A percentile compares a stretch with the other conserved stretches of the same genome.
phyloP scores from a whole-genome alignment of 2,797 vertebrate species.

The Tokudaia muenninki region DNA sequence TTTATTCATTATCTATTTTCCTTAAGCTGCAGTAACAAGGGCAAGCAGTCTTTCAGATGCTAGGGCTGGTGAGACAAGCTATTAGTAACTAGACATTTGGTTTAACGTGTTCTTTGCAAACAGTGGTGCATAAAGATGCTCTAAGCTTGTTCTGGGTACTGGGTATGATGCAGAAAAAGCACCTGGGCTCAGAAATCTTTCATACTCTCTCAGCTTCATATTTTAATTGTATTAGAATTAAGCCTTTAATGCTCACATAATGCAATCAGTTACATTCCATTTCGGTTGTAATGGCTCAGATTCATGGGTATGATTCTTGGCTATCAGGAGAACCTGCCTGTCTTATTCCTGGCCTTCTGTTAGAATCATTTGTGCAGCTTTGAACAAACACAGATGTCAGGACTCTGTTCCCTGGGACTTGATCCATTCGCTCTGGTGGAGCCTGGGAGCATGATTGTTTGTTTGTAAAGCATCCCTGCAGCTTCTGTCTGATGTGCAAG shows the following conservation, averaged over 20 bases:
- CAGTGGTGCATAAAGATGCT: neutral
- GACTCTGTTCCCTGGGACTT: neutral
- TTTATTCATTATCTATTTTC: neutral
- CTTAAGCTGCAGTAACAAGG: conserved; percentile 7
- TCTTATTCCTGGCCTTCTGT: neutral
- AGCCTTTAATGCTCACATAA: conserved; percentile 58
- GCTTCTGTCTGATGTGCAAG: neutral
- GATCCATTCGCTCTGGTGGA: neutral
- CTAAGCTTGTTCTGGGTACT: neutral
- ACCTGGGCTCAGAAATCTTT: neutral
- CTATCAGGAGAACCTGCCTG: neutral
- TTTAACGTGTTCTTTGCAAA: conserved; percentile 1
- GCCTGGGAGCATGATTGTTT: neutral
- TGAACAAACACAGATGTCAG: neutral
- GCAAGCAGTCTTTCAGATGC: neutral
- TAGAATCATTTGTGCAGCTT: neutral
- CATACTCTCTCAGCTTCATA: neutral
- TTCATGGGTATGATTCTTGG: neutral
- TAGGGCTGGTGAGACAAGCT: neutral
- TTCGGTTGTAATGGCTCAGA: conserved; percentile 28
- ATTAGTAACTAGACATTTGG: neutral
- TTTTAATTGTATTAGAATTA: conserved; percentile 56
- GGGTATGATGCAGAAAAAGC: neutral
- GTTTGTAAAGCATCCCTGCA: neutral
- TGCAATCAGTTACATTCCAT: conserved; percentile 52